Evolutionary conservation across 1,140 invertebrate genomes (phyloP).

Genomic region (Tetramorium simillimum): DNA sequence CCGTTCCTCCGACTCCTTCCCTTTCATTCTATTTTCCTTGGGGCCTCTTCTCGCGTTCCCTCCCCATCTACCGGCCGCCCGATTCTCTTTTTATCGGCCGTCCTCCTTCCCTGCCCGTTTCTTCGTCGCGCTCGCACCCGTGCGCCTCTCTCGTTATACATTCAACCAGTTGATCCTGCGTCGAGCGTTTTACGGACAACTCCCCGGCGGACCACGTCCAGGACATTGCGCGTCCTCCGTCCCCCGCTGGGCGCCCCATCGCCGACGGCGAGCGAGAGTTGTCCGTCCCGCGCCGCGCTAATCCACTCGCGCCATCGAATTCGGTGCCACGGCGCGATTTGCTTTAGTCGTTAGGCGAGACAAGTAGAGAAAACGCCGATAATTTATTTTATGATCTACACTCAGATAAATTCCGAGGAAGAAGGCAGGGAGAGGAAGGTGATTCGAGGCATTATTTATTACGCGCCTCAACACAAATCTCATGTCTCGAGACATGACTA

Average conservation of each 20-base stretch:
- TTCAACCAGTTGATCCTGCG: slow-evolving; percentile 53
- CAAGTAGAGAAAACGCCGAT: slow-evolving; percentile 63
- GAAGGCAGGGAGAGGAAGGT: neutral
- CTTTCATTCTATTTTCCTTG: slow-evolving; percentile 55
- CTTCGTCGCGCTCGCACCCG: slow-evolving; percentile 24
- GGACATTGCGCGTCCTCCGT: slow-evolving; percentile 75
- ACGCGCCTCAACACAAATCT: neutral
- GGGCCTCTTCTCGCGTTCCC: slow-evolving; percentile 24
- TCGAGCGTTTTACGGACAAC: slow-evolving; percentile 58
- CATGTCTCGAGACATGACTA: neutral
- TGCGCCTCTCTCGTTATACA: slow-evolving; percentile 33
- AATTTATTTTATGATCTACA: slow-evolving; percentile 66
- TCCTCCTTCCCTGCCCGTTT: slow-evolving; percentile 29
- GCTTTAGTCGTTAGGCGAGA: slow-evolving; percentile 6
- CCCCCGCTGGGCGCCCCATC: slow-evolving; percentile 71
- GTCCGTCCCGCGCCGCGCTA: slow-evolving; percentile 54
- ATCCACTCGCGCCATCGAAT: slow-evolving; percentile 59
- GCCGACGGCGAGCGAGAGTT: slow-evolving; percentile 69
- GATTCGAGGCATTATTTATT: slow-evolving; percentile 26
- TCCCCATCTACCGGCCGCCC: neutral
- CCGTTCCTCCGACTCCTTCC: slow-evolving; percentile 36
- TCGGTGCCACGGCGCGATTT: neutral
- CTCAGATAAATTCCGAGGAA: neutral
- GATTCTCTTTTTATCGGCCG: slow-evolving; percentile 13
- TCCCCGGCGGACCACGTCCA: slow-evolving; percentile 65